A percentile compares a stretch with the other conserved stretches of the same genome.
Evolutionary conservation across 2,888 invertebrate genomes (phyloP).

Genomic region (Trissolcus brochymenae): DNA sequence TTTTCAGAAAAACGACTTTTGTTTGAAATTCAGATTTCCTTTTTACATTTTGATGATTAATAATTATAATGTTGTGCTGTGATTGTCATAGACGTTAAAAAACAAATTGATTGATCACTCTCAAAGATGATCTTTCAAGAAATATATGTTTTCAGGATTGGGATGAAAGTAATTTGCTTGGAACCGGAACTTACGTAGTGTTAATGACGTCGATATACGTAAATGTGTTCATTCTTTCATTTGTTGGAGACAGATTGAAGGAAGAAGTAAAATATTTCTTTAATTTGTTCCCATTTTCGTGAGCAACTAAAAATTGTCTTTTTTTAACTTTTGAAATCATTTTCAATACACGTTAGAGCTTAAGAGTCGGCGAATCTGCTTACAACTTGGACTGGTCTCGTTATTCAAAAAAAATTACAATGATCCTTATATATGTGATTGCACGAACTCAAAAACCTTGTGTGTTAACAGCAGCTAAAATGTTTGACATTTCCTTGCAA

Average conservation of each 20-base stretch:
- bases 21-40: too few species aligned
- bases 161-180: constrained; percentile 63
- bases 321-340: background rate
- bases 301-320: too few species aligned
- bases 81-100: too few species aligned
- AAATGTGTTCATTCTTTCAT: constrained; percentile 68
- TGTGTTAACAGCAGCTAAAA: constrained; percentile 68
- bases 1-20: too few species aligned
- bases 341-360: constrained; percentile 51
- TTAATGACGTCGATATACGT: constrained; percentile 67
- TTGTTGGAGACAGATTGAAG: constrained; percentile 66
- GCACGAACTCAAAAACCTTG: constrained; percentile 65
- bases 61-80: too few species aligned
- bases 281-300: too few species aligned
- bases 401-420: constrained; percentile 60
- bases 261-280: constrained; percentile 61
- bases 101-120: too few species aligned
- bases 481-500: constrained; percentile 67
- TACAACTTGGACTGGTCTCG: constrained; percentile 66
- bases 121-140: background rate
- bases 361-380: constrained; percentile 61
- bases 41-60: too few species aligned
- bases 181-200: constrained; percentile 64
- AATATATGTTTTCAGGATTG: constrained; percentile 61
- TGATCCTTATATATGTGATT: constrained; percentile 63